Base-by-base conservation (phyloP, 2,888 invertebrate genomes). In the Drosophila austrosaltans region DNA sequence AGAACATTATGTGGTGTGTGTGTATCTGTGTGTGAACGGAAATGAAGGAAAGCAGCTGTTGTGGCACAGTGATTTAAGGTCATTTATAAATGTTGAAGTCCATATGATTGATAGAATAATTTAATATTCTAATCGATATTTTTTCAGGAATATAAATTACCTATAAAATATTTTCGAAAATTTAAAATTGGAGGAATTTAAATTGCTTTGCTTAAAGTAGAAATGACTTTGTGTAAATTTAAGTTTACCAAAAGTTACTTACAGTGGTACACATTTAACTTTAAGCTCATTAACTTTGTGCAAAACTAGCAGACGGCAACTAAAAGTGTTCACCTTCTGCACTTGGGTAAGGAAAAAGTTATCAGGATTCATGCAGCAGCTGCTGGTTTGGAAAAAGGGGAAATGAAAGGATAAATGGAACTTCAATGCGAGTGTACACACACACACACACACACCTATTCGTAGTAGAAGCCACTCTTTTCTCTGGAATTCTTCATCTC, bases 41-140 rank as follows among this genome's bases (percentile, higher is more conserved):
- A 74, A 74, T 74, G 58, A 69, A 59, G 48, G 54, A 69, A 36
- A 36, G 28, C 40, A 40, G 6, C 25, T 10, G 20, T 20, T 22
- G 48, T 10, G 48, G 48, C 22, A 48, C 48, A 48, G 48, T 48
- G 48, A 48, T 22, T 12, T 25, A 8, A 48, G 48, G 10, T 48
- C 48, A 48, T 25, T 48, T 48, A 12, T 22, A 12, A 12, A 48
- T 22, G 2, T 48, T 48, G 22, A 48, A 12, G 12, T 25, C 10
- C 3, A 1, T 16, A 16, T 16, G 16, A 16, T 16, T 16, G 16
- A 16, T 8, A 30, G 30, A 5, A 30, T 5, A 30, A 30, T 30
- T 30, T 30, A 30, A 30, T 30, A 30, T 6, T 5, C 5, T 30
- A 30, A 20, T 44, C 44, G 5, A 42, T 42, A 28, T 28, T 28